Conservation (phyloP, 2,113 vertebrate species). For the Phrynosoma blainvillii region DNA sequence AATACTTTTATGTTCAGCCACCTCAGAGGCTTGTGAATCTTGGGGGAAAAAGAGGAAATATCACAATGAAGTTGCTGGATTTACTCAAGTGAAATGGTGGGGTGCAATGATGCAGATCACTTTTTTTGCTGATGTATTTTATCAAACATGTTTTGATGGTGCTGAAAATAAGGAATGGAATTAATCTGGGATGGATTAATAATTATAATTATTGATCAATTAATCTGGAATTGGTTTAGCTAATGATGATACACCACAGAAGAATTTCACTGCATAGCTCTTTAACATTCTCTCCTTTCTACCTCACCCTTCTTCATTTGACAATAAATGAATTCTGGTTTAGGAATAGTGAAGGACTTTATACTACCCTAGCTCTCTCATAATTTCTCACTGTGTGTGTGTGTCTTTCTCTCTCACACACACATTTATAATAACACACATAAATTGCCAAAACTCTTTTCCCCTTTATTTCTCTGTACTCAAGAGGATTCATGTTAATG, state of each 20-base stretch:
- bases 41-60: constrained; percentile 39
- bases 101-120: constrained; percentile 65
- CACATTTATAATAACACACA: neutral
- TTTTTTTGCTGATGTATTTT: constrained; percentile 59
- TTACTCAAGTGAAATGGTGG: constrained; percentile 60
- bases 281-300: neutral
- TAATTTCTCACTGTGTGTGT: neutral
- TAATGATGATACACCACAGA: constrained; percentile 22
- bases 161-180: constrained; percentile 69
- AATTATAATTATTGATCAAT: constrained; percentile 50
- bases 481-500: constrained; percentile 26
- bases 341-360: neutral
- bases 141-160: constrained; percentile 61
- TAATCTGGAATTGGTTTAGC: constrained; percentile 42
- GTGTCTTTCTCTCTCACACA: neutral
- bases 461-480: neutral
- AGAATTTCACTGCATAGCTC: neutral
- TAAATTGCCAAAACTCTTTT: neutral
- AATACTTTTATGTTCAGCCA: constrained; percentile 42
- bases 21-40: constrained; percentile 35
- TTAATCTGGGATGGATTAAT: constrained; percentile 58
- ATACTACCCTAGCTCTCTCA: neutral
- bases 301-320: neutral
- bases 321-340: neutral
- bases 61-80: constrained; percentile 55